Base-by-base conservation (phyloP, 2,113 vertebrate genomes). In the Telmatochromis sp. region DNA sequence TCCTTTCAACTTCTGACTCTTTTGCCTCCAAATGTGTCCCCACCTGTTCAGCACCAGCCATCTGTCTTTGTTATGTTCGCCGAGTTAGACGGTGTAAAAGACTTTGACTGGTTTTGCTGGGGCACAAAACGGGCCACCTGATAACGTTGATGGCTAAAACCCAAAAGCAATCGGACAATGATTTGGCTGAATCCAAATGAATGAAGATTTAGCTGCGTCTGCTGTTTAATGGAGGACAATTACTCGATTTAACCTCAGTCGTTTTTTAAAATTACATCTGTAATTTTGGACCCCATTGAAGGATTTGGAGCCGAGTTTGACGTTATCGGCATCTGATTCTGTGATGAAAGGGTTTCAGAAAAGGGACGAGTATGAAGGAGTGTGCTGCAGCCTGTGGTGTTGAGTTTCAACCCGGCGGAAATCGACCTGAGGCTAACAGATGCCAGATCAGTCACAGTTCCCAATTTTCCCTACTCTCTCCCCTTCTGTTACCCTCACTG, bases 371-470 rank as follows among this genome's bases (percentile, higher is more conserved):
- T 88, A 53, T 5, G 80, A 37, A 81, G 88, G 68, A 89, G 89
- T 82, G 90, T 54, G 79, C 91, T 80, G 78, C 81, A 86, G 93
- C 91, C 79, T 7, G 26, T 21, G 84, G 89, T 96, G 92, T 96
- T 90, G 12, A 70, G 84, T 97, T 96, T 94, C 96, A 78, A 45
- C 75, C 42, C 26, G 84, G 92, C 92, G 94, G 95, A 96, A 96
- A 95, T 89, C 21, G 87, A 95, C 93, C 94, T 93, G 92, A 91
- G 90, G 94, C 90, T 82, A 95, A 95, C 96, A 97, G 96, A 96
- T 97, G 96, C 94, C 94, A 86, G 94, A 96, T 96, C 95, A 94
- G 95, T 96, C 96, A 95, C 93, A 93, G 65, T 82, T 80, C 85
- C 91, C 86, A 89, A 47, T 91, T 90, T 68, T 91, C 85, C 73